These are phyloP conservation scores for Vireo griseus DNA, from an alignment of 2,797 vertebrate genomes.

Conservation along the genomic window DNA sequence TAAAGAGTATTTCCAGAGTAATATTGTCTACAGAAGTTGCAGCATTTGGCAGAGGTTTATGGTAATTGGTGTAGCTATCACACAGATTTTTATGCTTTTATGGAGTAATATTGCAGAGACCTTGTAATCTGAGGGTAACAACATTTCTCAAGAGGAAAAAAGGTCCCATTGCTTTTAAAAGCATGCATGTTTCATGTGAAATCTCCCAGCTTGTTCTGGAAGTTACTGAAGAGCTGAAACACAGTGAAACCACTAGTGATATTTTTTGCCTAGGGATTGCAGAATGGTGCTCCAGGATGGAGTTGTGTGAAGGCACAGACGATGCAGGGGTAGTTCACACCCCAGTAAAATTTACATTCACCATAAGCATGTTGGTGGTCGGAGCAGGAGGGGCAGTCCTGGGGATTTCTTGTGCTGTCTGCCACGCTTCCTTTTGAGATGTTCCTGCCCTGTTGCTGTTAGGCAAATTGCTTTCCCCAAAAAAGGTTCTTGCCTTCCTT, in stretches of 20 bases:
- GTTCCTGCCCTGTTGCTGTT: background rate
- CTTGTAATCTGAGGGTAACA: background rate
- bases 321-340: background rate
- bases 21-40: background rate
- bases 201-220: background rate
- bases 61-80: background rate
- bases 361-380: background rate
- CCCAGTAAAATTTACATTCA: background rate
- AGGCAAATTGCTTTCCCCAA: background rate
- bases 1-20: background rate
- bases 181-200: background rate
- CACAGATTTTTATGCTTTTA: background rate
- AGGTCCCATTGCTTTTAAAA: background rate
- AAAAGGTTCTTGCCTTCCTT: background rate
- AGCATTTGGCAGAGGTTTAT: background rate
- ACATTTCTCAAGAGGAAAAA: background rate
- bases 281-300: background rate
- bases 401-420: background rate
- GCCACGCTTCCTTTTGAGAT: background rate
- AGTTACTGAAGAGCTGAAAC: background rate
- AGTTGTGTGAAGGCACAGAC: background rate
- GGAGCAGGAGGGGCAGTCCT: background rate
- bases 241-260: background rate
- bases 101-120: background rate
- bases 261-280: background rate